Base-by-base conservation (phyloP, 2,888 invertebrate genomes). In the Nymphalis urticae region DNA sequence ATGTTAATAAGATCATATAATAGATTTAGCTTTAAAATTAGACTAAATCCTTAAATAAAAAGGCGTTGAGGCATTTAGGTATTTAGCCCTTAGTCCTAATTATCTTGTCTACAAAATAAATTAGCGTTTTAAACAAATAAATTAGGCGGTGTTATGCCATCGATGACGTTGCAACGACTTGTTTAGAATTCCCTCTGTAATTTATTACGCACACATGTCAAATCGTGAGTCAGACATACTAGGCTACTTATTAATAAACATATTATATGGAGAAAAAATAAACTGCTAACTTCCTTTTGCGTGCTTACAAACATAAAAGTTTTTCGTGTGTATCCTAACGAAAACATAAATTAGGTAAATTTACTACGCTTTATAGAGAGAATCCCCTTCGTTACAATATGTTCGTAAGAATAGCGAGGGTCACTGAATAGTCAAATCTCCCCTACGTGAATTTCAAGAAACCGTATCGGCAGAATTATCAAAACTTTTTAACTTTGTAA, bases 281-380 rank as follows among this genome's bases (percentile, higher is more conserved):
- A 88, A 88, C 85, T 85, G 79, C 82, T 77, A 76, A 89, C 88
- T 90, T 91, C 90, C 90, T 90, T 88, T 91, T 79, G 92, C 92
- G 92, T 92, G 92, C 82, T 80, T 79, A 82, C 79, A 79, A 81
- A 87, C 90, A 92, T 92, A 91, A 92, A 92, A 92, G 82, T 88
- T 90, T 81, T 85, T 88, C 90, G 85, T 91, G 91, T 89, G 89
- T 91, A 90, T 87, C 88, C 87, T 83, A 86, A 90, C 87, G 84
- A 88, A 89, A 90, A 88, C 90, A 90, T 92, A 92, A 92, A 91
- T 92, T 91, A 89, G 85, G 87, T 86, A 87, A 90, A 92, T 89
- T 89, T 88, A 91, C 81, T 84, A 78, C 82, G 79, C 80, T 83
- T 84, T 88, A 88, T 87, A 86, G 83, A 88, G 87, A 89, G 83